These are phyloP conservation scores for Ardeotis arabs DNA, from an alignment of 2,113 vertebrate genomes.

Conservation along the genomic window DNA sequence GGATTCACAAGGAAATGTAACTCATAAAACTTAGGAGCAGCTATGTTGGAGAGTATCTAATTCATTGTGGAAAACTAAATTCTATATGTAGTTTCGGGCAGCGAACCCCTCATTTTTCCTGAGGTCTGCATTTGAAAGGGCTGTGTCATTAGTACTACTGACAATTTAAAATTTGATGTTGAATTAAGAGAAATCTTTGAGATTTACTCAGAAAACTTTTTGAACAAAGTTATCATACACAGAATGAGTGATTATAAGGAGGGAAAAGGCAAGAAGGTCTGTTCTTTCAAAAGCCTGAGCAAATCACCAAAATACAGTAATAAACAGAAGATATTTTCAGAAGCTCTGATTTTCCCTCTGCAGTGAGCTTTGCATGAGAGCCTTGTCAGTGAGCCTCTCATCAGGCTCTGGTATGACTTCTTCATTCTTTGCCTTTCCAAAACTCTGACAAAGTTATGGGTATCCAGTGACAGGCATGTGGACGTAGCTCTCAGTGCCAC, in stretches of 20 bases:
- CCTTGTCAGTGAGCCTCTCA: not conserved
- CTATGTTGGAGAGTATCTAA: not conserved
- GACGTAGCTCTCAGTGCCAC: not conserved
- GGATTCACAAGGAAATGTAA: not conserved
- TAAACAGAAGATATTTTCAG: conserved; percentile 26
- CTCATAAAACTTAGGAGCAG: not conserved
- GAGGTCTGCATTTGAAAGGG: not conserved
- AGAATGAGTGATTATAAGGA: not conserved
- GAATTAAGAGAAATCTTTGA: not conserved
- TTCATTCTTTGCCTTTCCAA: not conserved
- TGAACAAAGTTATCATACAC: not conserved
- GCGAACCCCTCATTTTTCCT: not conserved
- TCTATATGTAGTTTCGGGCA: not conserved
- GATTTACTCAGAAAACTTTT: not conserved
- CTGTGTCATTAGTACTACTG: not conserved
- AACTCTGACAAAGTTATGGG: not conserved
- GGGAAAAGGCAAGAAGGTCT: not conserved
- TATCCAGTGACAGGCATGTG: not conserved
- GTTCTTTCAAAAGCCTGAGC: not conserved
- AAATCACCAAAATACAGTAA: not conserved
- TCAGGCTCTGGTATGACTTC: not conserved
- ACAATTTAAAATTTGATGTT: not conserved
- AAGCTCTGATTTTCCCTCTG: not conserved
- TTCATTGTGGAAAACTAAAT: not conserved
- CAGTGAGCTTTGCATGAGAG: conserved; percentile 25